Evolutionary conservation across 2,888 invertebrate species (phyloP), one percentile per base, ranked within the genome.

Genomic region (Ophraella communa): DNA sequence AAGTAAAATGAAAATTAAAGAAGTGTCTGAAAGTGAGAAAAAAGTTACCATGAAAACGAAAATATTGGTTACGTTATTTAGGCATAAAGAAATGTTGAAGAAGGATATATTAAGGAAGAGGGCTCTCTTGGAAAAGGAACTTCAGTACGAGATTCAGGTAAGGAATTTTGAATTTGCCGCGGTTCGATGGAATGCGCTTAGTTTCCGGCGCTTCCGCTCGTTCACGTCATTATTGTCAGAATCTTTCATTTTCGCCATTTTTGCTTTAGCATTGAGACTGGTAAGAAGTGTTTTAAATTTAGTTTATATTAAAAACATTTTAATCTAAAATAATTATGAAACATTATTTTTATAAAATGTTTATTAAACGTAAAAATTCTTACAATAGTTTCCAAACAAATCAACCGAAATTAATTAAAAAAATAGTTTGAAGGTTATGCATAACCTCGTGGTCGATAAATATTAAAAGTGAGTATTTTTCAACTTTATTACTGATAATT

Each of bases 51-150:
- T 68, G 51, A 74, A 71, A 65, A 87, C 85, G 10, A 86, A 87
- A 72, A 86, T 92, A 68, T 90, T 92, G 79, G 89, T 91, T 78
- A 84, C 92, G 39, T 85, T 95, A 20, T 91, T 91, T 80, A 89
- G 93, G 74, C 96, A 96, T 76, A 96, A 96, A 79, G 96, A 96
- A 80, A 84, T 92, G 73, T 87, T 98, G 52, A 96, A 96, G 81
- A 96, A 94, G 78, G 96, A 96, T 76, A 97, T 97, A 70, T 87
- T 96, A 67, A 92, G 95, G 77, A 96, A 96, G 79, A 86, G 97
- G 71, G 93, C 93, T 1, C 83, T 94, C 14, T 87, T 97, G 61
- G 95, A 96, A 78, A 93, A 94, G 75, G 94, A 94, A 80, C 85
- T 97, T 63, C 93, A 94, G 76, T 90, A 91, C 68, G 94, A 96